A percentile compares a stretch with the other conserved stretches of the same genome.
phyloP scores from a whole-genome alignment of 2,113 vertebrate genomes.

The Lonchura striata region DNA sequence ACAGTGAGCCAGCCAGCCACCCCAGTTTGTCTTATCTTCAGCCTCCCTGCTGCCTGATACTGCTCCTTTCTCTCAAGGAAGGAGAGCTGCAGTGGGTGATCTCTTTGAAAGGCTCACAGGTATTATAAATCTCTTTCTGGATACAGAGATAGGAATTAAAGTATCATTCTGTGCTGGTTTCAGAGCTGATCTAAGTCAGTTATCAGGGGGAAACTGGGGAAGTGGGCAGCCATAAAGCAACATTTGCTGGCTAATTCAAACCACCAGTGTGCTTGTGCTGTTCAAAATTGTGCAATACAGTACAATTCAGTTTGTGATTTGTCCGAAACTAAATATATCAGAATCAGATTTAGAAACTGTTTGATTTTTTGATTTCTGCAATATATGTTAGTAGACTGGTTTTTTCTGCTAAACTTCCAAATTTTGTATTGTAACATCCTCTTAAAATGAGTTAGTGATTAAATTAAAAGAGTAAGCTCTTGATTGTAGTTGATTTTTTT shows the following conservation, averaged over 20 bases:
- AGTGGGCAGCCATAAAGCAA: not conserved
- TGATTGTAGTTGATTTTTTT: not conserved
- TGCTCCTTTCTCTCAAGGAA: not conserved
- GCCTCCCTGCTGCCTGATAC: not conserved
- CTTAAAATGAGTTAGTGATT: not conserved
- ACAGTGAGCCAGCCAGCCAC: not conserved
- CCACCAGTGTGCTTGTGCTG: not conserved
- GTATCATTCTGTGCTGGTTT: not conserved
- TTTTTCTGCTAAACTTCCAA: not conserved
- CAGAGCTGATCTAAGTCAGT: not conserved
- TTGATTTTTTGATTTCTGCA: not conserved
- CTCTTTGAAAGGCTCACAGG: not conserved
- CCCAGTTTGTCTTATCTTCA: not conserved
- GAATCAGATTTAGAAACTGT: not conserved
- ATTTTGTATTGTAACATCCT: not conserved
- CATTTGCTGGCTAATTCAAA: not conserved
- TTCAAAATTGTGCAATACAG: not conserved
- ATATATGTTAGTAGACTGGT: rapidly evolving
- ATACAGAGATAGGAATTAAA: not conserved
- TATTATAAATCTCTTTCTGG: not conserved
- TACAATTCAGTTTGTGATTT: not conserved
- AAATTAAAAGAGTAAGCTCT: not conserved
- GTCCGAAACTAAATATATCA: not conserved
- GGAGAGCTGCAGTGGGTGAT: not conserved
- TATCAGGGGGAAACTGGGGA: not conserved